phyloP scores from a whole-genome alignment of 2,797 vertebrate genomes.

The Catharus ustulatus region DNA sequence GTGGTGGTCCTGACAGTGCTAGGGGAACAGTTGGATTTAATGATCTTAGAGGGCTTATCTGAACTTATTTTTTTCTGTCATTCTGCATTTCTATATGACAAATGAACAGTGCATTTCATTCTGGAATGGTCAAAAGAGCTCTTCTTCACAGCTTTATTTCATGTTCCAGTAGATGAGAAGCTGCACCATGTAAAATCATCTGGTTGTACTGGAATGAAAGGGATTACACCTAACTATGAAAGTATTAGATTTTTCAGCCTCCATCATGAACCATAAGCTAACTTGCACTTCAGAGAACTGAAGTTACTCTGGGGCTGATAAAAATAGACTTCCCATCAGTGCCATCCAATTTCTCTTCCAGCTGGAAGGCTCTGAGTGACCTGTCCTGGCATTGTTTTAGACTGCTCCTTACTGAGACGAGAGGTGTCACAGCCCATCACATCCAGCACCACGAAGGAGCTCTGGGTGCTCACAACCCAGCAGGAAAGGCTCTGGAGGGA shows the following conservation, averaged over 20 bases:
- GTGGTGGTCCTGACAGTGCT: background rate
- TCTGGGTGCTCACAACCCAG: background rate
- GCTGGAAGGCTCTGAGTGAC: slow-evolving; percentile 32
- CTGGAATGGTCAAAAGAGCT: background rate
- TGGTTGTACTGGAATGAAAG: background rate
- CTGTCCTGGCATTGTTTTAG: slow-evolving; percentile 35
- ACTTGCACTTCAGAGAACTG: background rate
- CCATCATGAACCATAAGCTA: background rate
- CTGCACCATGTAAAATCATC: background rate
- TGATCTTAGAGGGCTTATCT: background rate
- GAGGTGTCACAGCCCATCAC: slow-evolving; percentile 49
- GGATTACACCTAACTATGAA: background rate
- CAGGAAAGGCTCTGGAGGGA: background rate
- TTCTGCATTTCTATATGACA: background rate
- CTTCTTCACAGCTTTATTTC: background rate
- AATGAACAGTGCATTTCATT: background rate
- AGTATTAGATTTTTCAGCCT: background rate
- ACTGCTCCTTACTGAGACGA: background rate
- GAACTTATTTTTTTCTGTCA: background rate
- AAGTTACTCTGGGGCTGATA: background rate
- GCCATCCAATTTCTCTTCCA: slow-evolving; percentile 36
- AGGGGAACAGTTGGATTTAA: accelerated
- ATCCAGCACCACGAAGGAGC: accelerated
- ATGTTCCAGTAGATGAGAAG: background rate
- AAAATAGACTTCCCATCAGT: background rate